Percentiles rank a stretch among this genome's conserved stretches.
phyloP scores from a whole-genome alignment of 1,140 invertebrate species.

The Alviniconcha marisindica region DNA sequence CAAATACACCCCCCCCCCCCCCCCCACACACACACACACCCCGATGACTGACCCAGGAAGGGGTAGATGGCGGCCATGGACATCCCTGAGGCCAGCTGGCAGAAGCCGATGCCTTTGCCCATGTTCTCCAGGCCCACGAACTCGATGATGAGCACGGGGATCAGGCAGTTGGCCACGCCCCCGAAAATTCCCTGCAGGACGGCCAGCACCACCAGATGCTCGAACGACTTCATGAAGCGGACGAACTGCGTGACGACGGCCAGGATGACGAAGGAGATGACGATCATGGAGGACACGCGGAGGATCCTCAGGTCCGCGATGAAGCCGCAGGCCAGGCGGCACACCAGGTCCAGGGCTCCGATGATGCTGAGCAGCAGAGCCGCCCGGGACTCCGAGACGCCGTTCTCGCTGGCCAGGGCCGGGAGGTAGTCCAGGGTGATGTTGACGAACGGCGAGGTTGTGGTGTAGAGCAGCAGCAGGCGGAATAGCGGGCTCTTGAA shows the following conservation, averaged over 20 bases:
- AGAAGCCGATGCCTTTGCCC: slow-evolving; percentile 24
- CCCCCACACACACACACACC: not conserved
- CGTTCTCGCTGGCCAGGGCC: not conserved
- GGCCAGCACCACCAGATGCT: slow-evolving; percentile 1
- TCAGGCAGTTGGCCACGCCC: slow-evolving; percentile 28
- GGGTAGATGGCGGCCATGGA: slow-evolving; percentile 12
- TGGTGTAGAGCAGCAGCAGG: slow-evolving; percentile 4
- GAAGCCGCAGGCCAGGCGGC: slow-evolving; percentile 12
- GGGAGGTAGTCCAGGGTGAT: slow-evolving; percentile 38
- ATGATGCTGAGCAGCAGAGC: slow-evolving; percentile 28
- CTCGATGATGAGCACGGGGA: slow-evolving; percentile 23
- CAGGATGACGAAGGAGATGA: not conserved
- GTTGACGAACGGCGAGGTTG: not conserved
- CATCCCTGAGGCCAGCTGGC: not conserved
- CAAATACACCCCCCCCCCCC: no score
- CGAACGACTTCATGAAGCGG: not conserved
- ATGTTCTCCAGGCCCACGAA: slow-evolving; percentile 19
- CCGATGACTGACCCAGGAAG: slow-evolving; percentile 16
- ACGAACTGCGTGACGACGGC: slow-evolving; percentile 11
- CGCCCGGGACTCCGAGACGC: not conserved
- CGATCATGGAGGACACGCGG: slow-evolving; percentile 12
- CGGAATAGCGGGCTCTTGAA: slow-evolving; percentile 21
- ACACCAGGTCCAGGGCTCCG: slow-evolving; percentile 11
- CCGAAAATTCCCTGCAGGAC: not conserved
- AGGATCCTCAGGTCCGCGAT: slow-evolving; percentile 19